Evolutionary conservation across 2,113 vertebrate genomes (phyloP), one percentile per base, ranked within the genome.

Genomic region (Psilopsiagon aymara): DNA sequence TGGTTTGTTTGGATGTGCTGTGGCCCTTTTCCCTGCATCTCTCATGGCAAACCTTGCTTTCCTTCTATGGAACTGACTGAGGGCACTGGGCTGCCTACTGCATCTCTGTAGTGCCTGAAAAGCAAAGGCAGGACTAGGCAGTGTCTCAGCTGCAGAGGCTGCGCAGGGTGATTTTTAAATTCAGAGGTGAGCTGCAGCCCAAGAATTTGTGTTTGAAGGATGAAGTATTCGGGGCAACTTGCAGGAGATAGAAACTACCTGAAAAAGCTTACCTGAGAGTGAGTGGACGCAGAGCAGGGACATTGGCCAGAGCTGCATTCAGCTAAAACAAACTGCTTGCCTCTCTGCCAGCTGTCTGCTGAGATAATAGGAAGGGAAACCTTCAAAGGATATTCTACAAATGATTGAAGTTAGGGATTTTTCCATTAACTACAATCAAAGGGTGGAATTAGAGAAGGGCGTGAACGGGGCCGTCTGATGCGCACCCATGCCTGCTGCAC

Each of bases 1-100:
- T 49, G 82, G 67, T 74, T 92, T 71, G 88, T 86, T 93, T 93
- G 25, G 77, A 33, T 87, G 69, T n/a, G 66, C 81, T 66, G 35
- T 51, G 52, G 60, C 35, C 74, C 14, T 33, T 74, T 55, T 74
- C 39, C 53, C 69, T 25, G 44, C 2, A 0, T 55, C 33, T 51
- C 33, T 73, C 2, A 0, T 17, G 44, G 46, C 64, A 41, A 75
- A 37, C 62, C 43, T 53, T 78, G 55, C 77, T 75, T 86, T 68
- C 47, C 47, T 53, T 55, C 66, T 7, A 2, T 1, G 2, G 17
- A 75, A 68, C 27, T 6, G 31, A 5, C 31, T 5, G 60, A 52
- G 83, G 43, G 46, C 33, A 7, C 37, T 25, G 37, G 33, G 67
- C 66, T 82, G 35, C 24, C 44, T 29, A 2, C 53, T 67, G 59